These are phyloP conservation scores for Sebastes kiyomatsui DNA, from an alignment of 2,797 vertebrate genomes.

Conservation along the genomic window DNA sequence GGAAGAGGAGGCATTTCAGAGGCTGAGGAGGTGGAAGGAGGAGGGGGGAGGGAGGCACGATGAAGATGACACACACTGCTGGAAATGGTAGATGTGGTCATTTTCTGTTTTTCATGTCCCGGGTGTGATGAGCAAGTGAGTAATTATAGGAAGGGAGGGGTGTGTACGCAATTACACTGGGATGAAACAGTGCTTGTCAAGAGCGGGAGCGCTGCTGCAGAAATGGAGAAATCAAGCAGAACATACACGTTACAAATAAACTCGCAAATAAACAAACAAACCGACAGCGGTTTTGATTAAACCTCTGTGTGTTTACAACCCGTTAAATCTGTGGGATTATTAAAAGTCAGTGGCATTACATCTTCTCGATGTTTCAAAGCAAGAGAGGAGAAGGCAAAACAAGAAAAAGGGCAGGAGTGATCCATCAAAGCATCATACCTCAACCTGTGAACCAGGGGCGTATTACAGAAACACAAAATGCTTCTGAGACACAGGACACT, in stretches of 20 bases:
- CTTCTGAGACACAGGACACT: slow-evolving; percentile 6
- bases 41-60: neutral
- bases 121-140: slow-evolving; percentile 67
- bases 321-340: slow-evolving; percentile 63
- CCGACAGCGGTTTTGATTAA: slow-evolving; percentile 61
- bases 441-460: slow-evolving; percentile 4
- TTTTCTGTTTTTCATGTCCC: slow-evolving; percentile 65
- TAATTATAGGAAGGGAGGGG: slow-evolving; percentile 53
- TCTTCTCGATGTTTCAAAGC: slow-evolving; percentile 15
- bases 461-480: neutral
- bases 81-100: slow-evolving; percentile 64
- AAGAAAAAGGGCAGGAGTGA: slow-evolving; percentile 30
- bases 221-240: slow-evolving; percentile 65
- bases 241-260: slow-evolving; percentile 62
- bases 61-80: slow-evolving; percentile 52
- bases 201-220: slow-evolving; percentile 14
- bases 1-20: slow-evolving; percentile 24
- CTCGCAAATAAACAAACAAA: slow-evolving; percentile 63
- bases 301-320: slow-evolving; percentile 56
- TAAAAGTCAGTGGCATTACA: slow-evolving; percentile 51
- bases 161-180: slow-evolving; percentile 54
- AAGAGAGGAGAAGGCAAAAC: slow-evolving; percentile 2
- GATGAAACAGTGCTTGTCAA: slow-evolving; percentile 63
- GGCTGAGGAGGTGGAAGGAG: neutral
- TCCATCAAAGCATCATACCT: slow-evolving; percentile 43